phyloP scores from a whole-genome alignment of 2,797 vertebrate genomes.

The Microctenopoma steveboyesi region DNA sequence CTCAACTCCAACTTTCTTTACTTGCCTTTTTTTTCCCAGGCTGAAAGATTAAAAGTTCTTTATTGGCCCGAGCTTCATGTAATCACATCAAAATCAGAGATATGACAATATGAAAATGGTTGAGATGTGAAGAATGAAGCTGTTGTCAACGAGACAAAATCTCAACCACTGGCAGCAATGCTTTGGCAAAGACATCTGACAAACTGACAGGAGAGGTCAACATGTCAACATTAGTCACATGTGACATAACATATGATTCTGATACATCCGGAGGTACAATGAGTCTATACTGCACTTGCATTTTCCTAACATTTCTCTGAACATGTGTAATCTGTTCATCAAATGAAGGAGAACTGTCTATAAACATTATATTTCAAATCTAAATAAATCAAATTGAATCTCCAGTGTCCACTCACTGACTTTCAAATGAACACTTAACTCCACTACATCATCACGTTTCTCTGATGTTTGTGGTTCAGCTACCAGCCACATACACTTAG shows the following conservation, averaged over 20 bases:
- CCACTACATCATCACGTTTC: background rate
- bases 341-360: background rate
- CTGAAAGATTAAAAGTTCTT: constrained; percentile 5
- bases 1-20: constrained; percentile 23
- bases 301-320: background rate
- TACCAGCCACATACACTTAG: background rate
- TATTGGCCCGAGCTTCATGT: background rate
- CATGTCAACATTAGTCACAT: constrained; percentile 24
- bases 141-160: constrained; percentile 18
- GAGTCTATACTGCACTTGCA: background rate
- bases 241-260: constrained; percentile 1
- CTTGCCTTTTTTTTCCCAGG: background rate
- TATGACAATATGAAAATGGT: background rate
- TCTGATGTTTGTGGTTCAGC: constrained; percentile 1
- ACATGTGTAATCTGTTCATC: background rate
- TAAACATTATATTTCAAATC: background rate
- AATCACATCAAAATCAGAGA: background rate
- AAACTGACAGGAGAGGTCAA: constrained; percentile 16
- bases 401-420: background rate
- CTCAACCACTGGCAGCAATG: background rate
- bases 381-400: constrained; percentile 3
- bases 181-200: background rate
- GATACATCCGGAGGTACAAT: background rate
- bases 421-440: constrained; percentile 8
- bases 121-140: constrained; percentile 3